Conservation (phyloP, 1,140 invertebrate species). For the Eubasilissa regina region DNA sequence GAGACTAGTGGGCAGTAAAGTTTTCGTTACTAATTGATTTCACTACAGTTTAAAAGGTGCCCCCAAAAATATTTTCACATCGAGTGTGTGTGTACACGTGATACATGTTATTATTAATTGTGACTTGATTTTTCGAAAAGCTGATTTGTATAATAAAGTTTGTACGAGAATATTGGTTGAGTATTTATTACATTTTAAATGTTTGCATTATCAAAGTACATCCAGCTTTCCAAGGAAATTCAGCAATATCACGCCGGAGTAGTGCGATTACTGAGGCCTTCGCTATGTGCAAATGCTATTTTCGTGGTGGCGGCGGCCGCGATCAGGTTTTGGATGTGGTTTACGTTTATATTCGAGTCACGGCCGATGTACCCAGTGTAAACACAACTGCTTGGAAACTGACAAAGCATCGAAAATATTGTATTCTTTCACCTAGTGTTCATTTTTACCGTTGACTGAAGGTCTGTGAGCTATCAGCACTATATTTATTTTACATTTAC, state of each 20-base stretch:
- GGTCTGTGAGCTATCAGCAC: no score
- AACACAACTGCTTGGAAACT: neutral
- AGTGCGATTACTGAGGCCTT: neutral
- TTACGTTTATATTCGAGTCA: neutral
- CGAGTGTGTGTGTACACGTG: no score
- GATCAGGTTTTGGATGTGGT: neutral
- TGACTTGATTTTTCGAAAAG: no score
- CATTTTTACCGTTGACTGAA: no score
- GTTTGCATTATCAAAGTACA: neutral
- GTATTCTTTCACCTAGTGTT: neutral
- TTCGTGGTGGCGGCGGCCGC: neutral
- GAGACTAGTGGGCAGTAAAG: no score
- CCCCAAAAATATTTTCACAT: no score
- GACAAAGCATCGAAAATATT: neutral
- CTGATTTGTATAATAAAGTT: no score
- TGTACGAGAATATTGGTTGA: neutral
- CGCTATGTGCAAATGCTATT: neutral
- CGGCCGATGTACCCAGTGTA: neutral
- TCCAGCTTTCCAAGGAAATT: neutral
- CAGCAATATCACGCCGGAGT: neutral
- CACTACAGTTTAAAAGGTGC: no score
- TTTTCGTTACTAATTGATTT: no score
- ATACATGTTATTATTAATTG: no score
- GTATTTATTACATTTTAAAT: neutral
- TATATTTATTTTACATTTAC: no score